phyloP scores from a whole-genome alignment of 1,140 invertebrate species.

The Brachionus sp. region DNA sequence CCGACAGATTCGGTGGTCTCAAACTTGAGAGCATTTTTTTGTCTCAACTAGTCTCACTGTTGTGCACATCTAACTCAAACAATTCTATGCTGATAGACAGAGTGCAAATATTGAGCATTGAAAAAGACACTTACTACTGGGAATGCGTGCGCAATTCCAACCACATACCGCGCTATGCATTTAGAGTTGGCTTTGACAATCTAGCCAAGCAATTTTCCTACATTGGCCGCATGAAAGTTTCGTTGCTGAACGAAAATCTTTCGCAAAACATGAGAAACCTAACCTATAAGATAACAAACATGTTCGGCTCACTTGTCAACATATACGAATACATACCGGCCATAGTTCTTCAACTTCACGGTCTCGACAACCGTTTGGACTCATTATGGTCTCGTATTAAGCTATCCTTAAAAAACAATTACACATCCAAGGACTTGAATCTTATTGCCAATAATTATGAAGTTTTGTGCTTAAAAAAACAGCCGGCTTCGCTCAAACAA shows the following conservation, averaged over 20 bases:
- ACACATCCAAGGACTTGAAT: neutral
- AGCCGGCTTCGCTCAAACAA: constrained; percentile 25
- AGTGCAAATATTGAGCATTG: constrained; percentile 5
- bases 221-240: constrained; percentile 27
- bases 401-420: neutral
- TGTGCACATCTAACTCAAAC: neutral
- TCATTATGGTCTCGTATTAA: constrained; percentile 3
- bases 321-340: constrained; percentile 41
- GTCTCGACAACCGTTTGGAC: neutral
- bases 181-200: constrained; percentile 18
- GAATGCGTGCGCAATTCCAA: neutral
- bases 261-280: neutral
- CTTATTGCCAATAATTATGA: constrained; percentile 39
- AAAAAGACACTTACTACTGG: constrained; percentile 39
- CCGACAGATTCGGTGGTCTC: neutral
- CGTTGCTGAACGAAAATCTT: neutral
- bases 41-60: neutral
- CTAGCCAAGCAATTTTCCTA: constrained; percentile 36
- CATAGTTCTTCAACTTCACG: constrained; percentile 33
- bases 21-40: constrained; percentile 25
- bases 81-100: neutral
- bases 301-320: constrained; percentile 15
- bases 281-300: neutral
- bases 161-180: constrained; percentile 8
- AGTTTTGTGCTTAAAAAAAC: constrained; percentile 11